Base-by-base conservation (phyloP, 2,113 vertebrate species). In the Amblyopsis rosae region DNA sequence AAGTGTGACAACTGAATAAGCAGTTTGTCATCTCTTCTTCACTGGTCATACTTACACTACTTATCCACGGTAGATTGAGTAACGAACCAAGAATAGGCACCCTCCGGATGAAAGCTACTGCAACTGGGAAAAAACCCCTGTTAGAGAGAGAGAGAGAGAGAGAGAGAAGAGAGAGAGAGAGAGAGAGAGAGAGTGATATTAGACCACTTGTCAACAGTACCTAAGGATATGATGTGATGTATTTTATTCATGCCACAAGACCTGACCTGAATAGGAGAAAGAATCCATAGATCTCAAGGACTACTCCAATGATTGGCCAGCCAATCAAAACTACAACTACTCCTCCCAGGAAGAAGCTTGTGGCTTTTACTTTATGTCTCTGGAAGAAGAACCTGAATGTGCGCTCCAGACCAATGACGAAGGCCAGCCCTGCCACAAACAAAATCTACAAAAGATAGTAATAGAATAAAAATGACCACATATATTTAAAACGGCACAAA, bases 321-420 rank as follows among this genome's bases (percentile, higher is more conserved):
- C 97, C 97, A 45, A 98, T 91, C 72, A 99, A 94, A 82, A 99
- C 97, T 77, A 98, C 94, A 46, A 98, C 89, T 62, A 99, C 95
- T 6, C 97, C 98, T 46, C 98, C 96, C 75, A 99, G 87, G 88
- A 99, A 99, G 90, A 99, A 99, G 46, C 94, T 92, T 0, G 98
- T 98, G 77, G 98, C 97, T 93, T 99, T 99, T 64, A 94, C 90
- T 93, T 99, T 99, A 86, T 99, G 97, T 62, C 93, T 95, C 88
- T 99, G 98, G 89, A 99, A 99, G 93, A 99, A 99, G 90, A 99
- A 99, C 82, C 95, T 93, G 88, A 99, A 98, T 0, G 98, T 99
- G 60, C 98, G 93, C 91, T 99, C 98, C 86, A 98, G 92, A 50
- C 98, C 98, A 0, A 99, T 99, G 77, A 99, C 96, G 73, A 99